Evolutionary conservation across 1,140 invertebrate genomes (phyloP).

Genomic region (Archegozetes longisetosus): DNA sequence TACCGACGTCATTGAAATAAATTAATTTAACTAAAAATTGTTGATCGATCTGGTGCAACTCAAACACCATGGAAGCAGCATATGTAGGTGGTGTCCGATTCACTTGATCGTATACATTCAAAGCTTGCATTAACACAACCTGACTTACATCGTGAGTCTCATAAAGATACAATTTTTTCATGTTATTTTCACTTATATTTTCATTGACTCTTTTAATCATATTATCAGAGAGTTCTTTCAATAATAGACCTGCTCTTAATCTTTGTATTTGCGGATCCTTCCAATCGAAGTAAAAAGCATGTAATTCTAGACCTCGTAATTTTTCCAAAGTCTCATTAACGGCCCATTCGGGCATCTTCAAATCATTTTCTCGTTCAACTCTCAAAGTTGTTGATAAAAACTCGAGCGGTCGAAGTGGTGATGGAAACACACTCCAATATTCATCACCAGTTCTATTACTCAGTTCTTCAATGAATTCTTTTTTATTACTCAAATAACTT

Average conservation of each 20-base stretch:
- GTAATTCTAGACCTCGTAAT: background rate
- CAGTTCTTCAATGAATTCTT: background rate
- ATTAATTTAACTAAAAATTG: background rate
- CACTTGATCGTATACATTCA: constrained; percentile 9
- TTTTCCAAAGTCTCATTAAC: background rate
- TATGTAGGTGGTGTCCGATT: background rate
- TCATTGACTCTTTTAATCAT: background rate
- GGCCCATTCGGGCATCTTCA: constrained; percentile 9
- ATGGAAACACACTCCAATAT: background rate
- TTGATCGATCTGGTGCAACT: background rate
- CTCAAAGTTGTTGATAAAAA: constrained; percentile 8
- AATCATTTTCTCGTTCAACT: constrained; percentile 12
- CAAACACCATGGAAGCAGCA: background rate
- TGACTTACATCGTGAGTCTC: constrained; percentile 11
- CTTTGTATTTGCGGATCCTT: constrained; percentile 1
- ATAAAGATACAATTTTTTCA: constrained; percentile 6
- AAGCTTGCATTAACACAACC: constrained; percentile 5
- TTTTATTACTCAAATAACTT: background rate
- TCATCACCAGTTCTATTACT: background rate
- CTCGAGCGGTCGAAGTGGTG: background rate
- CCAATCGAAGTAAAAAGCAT: constrained; percentile 13
- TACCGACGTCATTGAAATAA: background rate
- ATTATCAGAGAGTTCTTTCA: background rate
- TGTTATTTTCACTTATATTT: background rate
- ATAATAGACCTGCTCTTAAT: constrained; percentile 3